A percentile compares a stretch with the other conserved stretches of the same genome.
Evolutionary conservation across 2,797 vertebrate genomes (phyloP).

Genomic region (Pseudotriccus pelzelni): DNA sequence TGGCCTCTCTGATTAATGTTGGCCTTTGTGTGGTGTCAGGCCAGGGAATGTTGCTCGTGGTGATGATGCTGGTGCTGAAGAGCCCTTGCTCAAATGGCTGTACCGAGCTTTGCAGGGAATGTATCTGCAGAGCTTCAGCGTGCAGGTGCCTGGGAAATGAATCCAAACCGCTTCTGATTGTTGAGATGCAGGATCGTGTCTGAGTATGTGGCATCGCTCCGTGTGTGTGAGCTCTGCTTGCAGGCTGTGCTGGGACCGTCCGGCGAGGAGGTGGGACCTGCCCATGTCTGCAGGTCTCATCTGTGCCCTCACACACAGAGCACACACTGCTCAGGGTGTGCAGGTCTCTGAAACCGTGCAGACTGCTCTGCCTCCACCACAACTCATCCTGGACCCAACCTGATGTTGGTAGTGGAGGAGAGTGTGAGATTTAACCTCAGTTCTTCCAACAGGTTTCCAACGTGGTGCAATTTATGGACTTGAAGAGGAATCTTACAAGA

Average conservation of each 20-base stretch:
- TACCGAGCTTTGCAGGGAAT: neutral
- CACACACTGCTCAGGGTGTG: fast-evolving
- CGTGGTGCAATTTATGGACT: neutral
- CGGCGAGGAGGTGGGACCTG: neutral
- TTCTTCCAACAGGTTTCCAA: neutral
- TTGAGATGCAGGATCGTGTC: fast-evolving
- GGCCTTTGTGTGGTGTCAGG: neutral
- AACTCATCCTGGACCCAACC: neutral
- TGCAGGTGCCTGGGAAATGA: neutral
- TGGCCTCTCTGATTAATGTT: neutral
- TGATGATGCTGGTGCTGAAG: neutral
- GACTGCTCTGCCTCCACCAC: neutral
- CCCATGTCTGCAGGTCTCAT: fast-evolving
- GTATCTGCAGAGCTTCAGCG: neutral
- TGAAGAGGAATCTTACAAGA: neutral
- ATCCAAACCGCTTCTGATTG: neutral
- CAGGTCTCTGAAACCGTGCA: neutral
- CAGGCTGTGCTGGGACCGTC: neutral
- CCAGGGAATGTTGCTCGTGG: neutral
- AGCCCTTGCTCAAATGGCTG: neutral
- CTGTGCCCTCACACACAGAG: fast-evolving
- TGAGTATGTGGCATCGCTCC: fast-evolving
- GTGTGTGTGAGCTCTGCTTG: neutral
- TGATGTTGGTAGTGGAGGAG: neutral
- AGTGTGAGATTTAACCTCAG: neutral